A percentile compares a stretch with the other conserved stretches of the same genome.
Conservation (phyloP, 2,113 vertebrate genomes). For the Condylura cristata region DNA sequence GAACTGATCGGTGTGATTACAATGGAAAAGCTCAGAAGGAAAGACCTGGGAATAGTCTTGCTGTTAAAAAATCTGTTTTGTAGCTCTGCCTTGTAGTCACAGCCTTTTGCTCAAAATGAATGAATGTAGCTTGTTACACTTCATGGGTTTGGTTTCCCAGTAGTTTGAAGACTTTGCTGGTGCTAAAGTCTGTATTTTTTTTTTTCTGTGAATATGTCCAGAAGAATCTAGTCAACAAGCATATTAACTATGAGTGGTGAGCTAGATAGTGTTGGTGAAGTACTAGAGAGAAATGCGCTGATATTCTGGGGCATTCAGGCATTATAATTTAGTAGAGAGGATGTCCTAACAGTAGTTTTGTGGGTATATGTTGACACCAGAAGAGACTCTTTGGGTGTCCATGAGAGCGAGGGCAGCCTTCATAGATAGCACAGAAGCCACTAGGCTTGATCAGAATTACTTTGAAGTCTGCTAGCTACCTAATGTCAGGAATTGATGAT, state of each 20-base stretch:
- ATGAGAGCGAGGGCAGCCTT: neutral
- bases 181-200: neutral
- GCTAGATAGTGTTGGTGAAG: neutral
- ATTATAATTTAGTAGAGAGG: neutral
- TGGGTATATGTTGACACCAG: too few species aligned
- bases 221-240: neutral
- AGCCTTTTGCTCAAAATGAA: slow-evolving; percentile 5
- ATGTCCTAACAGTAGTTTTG: neutral
- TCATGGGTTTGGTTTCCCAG: neutral
- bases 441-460: neutral
- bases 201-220: neutral
- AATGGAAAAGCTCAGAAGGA: neutral
- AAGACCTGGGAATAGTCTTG: neutral
- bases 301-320: neutral
- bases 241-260: neutral
- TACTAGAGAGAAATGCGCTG: neutral
- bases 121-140: neutral
- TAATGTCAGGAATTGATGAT: neutral
- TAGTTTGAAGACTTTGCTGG: neutral
- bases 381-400: neutral
- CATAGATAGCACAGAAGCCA: neutral
- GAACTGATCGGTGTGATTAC: neutral
- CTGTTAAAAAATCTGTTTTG: neutral
- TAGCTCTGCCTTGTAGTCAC: neutral
- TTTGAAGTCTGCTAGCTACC: neutral